Base-by-base conservation (phyloP, 1,140 invertebrate species). In the Nilaparvata lugens region DNA sequence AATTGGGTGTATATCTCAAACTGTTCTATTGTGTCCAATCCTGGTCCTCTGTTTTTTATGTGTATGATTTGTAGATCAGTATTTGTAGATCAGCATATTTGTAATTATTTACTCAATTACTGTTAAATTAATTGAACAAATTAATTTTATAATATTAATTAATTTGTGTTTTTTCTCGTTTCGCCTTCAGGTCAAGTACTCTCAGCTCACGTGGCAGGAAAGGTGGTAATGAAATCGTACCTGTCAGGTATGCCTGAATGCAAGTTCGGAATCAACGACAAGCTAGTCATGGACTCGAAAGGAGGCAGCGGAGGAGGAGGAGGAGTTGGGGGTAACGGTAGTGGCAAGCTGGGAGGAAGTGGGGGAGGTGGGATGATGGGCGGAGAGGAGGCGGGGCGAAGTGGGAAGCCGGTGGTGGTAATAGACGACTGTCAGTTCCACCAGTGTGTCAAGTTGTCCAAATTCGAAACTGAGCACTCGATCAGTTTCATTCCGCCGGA, bases 361-460 rank as follows among this genome's bases (percentile, higher is more conserved):
- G 93, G 96, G 69, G 84, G 88, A 19, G 85, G 88, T 79, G 85
- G 19, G 95, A 97, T 61, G 93, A 97, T 69, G n/a, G 84, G 28
- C 28, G 79, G 85, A 19, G 95, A 97, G 61, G 93, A 97, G 69
- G 84, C 89, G 16, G 85, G 88, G 9, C 81, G 92, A 57, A 89
- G 89, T 24, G 91, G 91, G 40, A 95, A 95, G 76, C 91, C 94
- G 0, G 91, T 97, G 13, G 97, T 99, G 58, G 97, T 98, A 7
- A 99, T 99, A 65, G 97, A 99, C 71, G 97, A 99, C 77, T 99
- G 97, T 71, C 97, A 99, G 77, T 99, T 99, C 78, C 97, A 99
- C 79, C 97, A 99, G 74, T 99, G 97, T 75, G 97, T 99, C 9
- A 99, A 99, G 75, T 80, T 99, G 31, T 97, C 93, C 69, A 99